Conservation (phyloP, 2,113 vertebrate genomes). For the Pelmatolapia mariae region DNA sequence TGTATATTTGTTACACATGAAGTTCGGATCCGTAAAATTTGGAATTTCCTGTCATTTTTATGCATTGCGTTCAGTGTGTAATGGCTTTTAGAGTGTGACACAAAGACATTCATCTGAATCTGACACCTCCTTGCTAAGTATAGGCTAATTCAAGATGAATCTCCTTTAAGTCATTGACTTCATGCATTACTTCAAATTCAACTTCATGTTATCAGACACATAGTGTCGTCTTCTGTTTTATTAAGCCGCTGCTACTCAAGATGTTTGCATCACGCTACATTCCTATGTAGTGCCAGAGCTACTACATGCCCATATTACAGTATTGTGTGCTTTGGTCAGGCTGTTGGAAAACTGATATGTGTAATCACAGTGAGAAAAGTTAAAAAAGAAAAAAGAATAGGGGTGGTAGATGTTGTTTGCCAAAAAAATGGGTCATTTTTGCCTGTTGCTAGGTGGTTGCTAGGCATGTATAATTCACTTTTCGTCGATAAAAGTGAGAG, state of each 20-base stretch:
- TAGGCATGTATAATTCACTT: not conserved
- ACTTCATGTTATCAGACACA: not conserved
- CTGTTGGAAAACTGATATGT: not conserved
- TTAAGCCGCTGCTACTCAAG: not conserved
- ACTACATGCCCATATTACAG: not conserved
- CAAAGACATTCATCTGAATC: not conserved
- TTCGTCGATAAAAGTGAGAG: not conserved
- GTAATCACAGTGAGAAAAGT: not conserved
- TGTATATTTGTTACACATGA: not conserved
- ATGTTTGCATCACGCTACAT: not conserved
- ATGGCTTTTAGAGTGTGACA: not conserved
- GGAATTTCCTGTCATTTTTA: not conserved
- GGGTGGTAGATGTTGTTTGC: not conserved
- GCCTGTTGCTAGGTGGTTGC: not conserved
- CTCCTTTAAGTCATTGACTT: not conserved
- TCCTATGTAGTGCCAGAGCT: too few species aligned
- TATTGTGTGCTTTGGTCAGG: not conserved
- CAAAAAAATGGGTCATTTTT: not conserved
- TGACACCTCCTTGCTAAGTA: not conserved
- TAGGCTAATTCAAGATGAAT: not conserved
- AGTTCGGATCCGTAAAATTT: rapidly evolving
- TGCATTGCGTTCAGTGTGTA: not conserved
- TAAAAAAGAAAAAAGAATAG: not conserved
- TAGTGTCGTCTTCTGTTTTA: not conserved
- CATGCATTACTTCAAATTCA: not conserved